Percentiles rank a stretch among this genome's conserved stretches.
Evolutionary conservation across 2,888 invertebrate genomes (phyloP).

Genomic region (Campoletis raptor): DNA sequence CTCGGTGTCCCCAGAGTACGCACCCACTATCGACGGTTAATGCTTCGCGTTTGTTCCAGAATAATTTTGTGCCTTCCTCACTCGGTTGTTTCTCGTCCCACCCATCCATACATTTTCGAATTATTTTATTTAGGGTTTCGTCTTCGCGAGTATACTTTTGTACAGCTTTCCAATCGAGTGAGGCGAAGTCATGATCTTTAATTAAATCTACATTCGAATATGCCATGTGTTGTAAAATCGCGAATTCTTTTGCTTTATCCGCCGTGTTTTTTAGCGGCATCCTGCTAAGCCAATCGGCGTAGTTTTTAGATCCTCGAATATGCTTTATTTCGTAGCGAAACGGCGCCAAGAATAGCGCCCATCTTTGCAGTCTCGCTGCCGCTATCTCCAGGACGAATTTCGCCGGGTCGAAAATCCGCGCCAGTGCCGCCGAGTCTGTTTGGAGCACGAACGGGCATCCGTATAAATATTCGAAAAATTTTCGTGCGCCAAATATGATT

Average conservation of each 20-base stretch:
- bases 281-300: constrained; percentile 62
- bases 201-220: constrained; percentile 19
- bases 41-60: constrained; percentile 58
- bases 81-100: constrained; percentile 49
- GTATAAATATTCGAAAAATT: constrained; percentile 78
- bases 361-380: constrained; percentile 46
- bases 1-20: constrained; percentile 62
- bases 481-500: neutral
- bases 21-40: constrained; percentile 49
- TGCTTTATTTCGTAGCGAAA: constrained; percentile 48
- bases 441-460: constrained; percentile 74
- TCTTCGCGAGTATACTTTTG: constrained; percentile 47
- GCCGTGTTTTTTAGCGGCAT: constrained; percentile 11
- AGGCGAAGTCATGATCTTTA: constrained; percentile 38
- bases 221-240: constrained; percentile 15
- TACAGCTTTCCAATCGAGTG: constrained; percentile 36
- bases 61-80: constrained; percentile 4
- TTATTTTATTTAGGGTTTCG: constrained; percentile 43
- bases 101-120: constrained; percentile 47
- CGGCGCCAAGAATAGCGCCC: constrained; percentile 46
- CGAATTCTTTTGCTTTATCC: constrained; percentile 10
- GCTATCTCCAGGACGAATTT: constrained; percentile 63
- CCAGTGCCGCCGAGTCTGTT: constrained; percentile 71
- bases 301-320: constrained; percentile 37
- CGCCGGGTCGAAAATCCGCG: constrained; percentile 69